A percentile compares a stretch with the other conserved stretches of the same genome.
phyloP scores from a whole-genome alignment of 2,888 invertebrate species.

The Parnassius smintheus region DNA sequence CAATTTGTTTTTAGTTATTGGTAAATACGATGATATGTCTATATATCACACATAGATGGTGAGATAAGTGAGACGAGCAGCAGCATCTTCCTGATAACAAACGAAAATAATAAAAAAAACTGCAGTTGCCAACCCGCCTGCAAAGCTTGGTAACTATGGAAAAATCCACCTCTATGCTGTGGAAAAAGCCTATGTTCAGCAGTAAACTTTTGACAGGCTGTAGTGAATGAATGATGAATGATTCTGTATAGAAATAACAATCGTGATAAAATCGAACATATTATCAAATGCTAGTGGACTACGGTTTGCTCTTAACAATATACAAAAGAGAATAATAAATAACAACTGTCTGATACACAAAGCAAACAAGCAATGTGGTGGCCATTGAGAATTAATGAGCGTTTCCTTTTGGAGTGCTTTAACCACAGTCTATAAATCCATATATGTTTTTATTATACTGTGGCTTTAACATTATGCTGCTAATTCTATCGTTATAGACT shows the following conservation, averaged over 20 bases:
- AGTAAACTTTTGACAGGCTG: not conserved
- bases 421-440: too few relatives aligned
- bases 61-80: too few relatives aligned
- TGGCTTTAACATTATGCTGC: constrained; percentile 1
- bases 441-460: not conserved
- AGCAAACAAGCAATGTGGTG: constrained; percentile 17
- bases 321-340: constrained; percentile 18
- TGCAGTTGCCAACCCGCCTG: too few relatives aligned
- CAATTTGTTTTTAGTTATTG: too few relatives aligned
- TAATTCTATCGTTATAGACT: constrained; percentile 4
- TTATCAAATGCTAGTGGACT: constrained; percentile 3
- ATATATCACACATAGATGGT: too few relatives aligned
- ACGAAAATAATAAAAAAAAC: too few relatives aligned
- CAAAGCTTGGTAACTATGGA: too few relatives aligned
- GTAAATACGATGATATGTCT: too few relatives aligned
- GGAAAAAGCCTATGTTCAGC: not conserved
- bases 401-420: not conserved
- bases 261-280: constrained; percentile 1
- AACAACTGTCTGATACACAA: constrained; percentile 22
- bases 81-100: too few relatives aligned
- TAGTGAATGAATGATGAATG: not conserved
- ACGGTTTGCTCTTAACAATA: constrained; percentile 10
- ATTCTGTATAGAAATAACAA: not conserved
- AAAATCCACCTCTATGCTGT: too few relatives aligned
- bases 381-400: constrained; percentile 16